A percentile compares a stretch with the other conserved stretches of the same genome.
Evolutionary conservation across 2,888 invertebrate genomes (phyloP).

Genomic region (Chydorus sphaericus): DNA sequence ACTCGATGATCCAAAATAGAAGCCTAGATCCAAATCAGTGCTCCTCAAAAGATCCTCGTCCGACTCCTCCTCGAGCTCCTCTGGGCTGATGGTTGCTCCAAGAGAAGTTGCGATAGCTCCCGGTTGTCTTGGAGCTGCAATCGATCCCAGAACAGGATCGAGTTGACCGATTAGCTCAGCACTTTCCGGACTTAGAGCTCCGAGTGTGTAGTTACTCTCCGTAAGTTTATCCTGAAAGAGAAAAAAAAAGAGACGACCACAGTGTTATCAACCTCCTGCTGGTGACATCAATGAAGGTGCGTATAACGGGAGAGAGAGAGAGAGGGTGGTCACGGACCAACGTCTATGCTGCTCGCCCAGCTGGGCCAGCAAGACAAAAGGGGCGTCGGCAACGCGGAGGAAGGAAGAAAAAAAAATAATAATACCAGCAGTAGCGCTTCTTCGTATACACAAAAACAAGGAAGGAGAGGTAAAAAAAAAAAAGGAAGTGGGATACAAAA

Average conservation of each 20-base stretch:
- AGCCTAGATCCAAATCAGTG: not conserved
- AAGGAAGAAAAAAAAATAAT: no score
- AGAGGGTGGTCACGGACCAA: not conserved
- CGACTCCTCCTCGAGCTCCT: not conserved
- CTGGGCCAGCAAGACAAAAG: no score
- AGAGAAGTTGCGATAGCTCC: not conserved
- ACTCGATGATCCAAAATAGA: not conserved
- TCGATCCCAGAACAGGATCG: not conserved
- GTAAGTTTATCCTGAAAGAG: constrained; percentile 1
- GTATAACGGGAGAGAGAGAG: not conserved
- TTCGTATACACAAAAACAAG: constrained; percentile 1
- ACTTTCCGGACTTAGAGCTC: not conserved
- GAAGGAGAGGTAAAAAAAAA: not conserved
- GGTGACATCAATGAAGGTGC: not conserved
- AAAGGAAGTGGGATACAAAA: not conserved
- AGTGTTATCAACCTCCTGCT: not conserved
- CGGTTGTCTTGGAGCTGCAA: not conserved
- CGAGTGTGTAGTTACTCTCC: constrained; percentile 6
- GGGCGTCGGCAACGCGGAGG: no score
- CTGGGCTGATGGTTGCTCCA: not conserved
- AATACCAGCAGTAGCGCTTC: no score
- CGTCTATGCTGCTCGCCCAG: no score
- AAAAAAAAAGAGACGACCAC: not conserved
- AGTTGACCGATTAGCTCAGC: not conserved
- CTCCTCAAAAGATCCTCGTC: no score